These are phyloP conservation scores for Aelia acuminata DNA, from an alignment of 2,888 invertebrate species.

Conservation along the genomic window DNA sequence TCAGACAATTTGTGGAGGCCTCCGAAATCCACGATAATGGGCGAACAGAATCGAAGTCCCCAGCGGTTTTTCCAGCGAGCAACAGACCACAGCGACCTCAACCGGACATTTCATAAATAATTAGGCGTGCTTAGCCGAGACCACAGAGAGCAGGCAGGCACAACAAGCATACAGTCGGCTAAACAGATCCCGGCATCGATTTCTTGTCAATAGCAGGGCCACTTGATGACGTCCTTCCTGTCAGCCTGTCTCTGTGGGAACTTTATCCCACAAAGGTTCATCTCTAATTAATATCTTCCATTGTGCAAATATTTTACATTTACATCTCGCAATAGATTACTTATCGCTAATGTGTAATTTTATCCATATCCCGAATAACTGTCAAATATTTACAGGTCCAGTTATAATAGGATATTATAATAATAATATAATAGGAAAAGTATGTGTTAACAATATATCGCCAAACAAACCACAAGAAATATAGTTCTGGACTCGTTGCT, in stretches of 20 bases:
- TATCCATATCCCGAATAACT: no score
- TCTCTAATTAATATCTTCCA: not conserved
- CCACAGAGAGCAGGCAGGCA: not conserved
- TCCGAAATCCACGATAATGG: slow-evolving; percentile 7
- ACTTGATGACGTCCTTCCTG: not conserved
- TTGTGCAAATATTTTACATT: not conserved
- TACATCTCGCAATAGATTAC: not conserved
- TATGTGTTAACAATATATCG: no score
- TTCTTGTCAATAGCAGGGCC: slow-evolving; percentile 24
- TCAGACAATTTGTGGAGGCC: not conserved
- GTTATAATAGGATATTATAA: no score
- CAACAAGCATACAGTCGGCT: not conserved
- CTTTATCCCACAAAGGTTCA: slow-evolving; percentile 2
- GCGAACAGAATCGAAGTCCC: not conserved
- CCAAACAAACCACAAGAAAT: no score
- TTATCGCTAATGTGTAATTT: no score
- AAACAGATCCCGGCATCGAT: not conserved
- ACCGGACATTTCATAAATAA: slow-evolving; percentile 28
- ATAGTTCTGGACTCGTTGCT: no score
- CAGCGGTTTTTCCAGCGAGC: not conserved
- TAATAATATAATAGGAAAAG: no score
- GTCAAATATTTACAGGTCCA: no score
- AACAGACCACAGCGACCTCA: not conserved
- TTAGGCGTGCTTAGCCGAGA: not conserved
- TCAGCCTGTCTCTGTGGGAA: not conserved